Percentiles rank a stretch among this genome's conserved stretches.
phyloP scores from a whole-genome alignment of 2,888 invertebrate genomes.

The Nemapogon koenigi region DNA sequence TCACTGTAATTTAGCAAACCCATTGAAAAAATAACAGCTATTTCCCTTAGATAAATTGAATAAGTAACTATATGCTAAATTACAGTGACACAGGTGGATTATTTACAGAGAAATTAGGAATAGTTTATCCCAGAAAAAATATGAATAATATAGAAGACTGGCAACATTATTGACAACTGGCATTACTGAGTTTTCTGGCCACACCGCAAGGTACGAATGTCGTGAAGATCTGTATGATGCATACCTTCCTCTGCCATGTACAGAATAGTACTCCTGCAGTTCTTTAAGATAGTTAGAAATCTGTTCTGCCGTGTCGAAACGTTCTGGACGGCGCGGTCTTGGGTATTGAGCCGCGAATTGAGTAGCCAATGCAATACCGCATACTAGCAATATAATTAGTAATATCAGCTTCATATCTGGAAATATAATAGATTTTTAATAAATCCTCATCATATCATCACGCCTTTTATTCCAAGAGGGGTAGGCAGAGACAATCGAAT shows the following conservation, averaged over 20 bases:
- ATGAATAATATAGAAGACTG: no score
- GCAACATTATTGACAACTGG: no score
- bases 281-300: slow-evolving; percentile 53
- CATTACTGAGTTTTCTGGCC: not conserved
- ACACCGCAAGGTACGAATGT: not conserved
- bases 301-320: slow-evolving; percentile 51
- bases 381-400: slow-evolving; percentile 37
- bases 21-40: no score
- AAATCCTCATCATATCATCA: no score
- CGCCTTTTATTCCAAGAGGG: no score
- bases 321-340: slow-evolving; percentile 53
- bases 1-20: no score
- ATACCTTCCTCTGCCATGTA: slow-evolving; percentile 52
- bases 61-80: no score
- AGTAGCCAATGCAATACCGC: slow-evolving; percentile 37
- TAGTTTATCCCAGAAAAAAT: no score
- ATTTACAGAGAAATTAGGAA: no score
- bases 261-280: slow-evolving; percentile 51
- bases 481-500: no score
- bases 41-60: no score
- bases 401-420: slow-evolving; percentile 36
- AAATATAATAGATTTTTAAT: slow-evolving; percentile 11
- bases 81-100: no score
- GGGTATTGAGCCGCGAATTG: slow-evolving; percentile 31
- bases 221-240: not conserved